Conservation (phyloP, 1,140 invertebrate species). For the Rhopalosiphum maidis region DNA sequence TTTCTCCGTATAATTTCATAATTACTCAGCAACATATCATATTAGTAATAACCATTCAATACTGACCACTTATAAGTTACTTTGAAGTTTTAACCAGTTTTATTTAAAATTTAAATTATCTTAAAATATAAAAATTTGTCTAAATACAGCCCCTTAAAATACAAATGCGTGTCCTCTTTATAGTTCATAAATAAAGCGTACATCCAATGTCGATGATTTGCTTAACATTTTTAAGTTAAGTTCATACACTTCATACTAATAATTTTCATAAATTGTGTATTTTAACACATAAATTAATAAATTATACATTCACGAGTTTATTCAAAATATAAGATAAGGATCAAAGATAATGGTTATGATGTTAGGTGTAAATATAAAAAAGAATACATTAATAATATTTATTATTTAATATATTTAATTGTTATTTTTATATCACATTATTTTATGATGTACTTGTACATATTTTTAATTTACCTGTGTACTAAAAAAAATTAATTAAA, state of each 20-base stretch:
- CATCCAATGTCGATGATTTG: too few relatives aligned
- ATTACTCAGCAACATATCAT: neutral
- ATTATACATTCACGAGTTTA: too few relatives aligned
- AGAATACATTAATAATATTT: too few relatives aligned
- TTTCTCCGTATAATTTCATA: neutral
- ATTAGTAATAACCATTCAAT: neutral
- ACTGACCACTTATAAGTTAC: neutral
- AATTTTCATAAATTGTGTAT: neutral
- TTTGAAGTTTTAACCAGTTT: neutral
- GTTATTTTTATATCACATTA: too few relatives aligned
- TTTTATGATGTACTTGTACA: neutral
- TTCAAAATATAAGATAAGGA: too few relatives aligned
- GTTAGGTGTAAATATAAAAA: too few relatives aligned
- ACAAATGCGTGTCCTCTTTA: neutral
- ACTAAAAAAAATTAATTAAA: too few relatives aligned
- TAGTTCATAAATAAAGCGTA: neutral
- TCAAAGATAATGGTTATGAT: too few relatives aligned
- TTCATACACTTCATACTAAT: neutral
- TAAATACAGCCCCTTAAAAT: neutral
- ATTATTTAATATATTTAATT: too few relatives aligned
- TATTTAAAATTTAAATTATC: neutral
- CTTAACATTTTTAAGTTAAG: too few relatives aligned
- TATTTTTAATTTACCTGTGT: too few relatives aligned
- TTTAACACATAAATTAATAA: too few relatives aligned
- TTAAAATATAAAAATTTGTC: neutral